A percentile compares a stretch with the other conserved stretches of the same genome.
These are phyloP conservation scores for Valencia hispanica DNA, from an alignment of 2,797 vertebrate genomes.

Conservation along the genomic window DNA sequence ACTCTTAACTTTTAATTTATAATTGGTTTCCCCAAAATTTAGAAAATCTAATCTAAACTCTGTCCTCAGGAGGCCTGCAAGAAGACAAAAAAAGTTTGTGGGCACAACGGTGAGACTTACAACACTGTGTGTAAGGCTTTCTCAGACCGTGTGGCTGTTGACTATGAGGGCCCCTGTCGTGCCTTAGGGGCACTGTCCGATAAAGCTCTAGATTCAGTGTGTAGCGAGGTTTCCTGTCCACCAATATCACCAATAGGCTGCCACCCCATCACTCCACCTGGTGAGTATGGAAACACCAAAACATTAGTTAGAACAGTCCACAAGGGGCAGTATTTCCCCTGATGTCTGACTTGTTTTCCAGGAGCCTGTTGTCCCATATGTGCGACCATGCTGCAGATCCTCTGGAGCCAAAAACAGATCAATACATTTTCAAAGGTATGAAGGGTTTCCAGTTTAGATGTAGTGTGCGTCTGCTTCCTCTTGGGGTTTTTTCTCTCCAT, in stretches of 20 bases:
- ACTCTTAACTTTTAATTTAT: not conserved
- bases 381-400: constrained; percentile 93
- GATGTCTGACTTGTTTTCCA: constrained; percentile 54
- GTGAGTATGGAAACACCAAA: constrained; percentile 67
- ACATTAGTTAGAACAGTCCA: not conserved
- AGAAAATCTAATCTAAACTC: not conserved
- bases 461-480: not conserved
- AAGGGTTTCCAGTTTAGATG: not conserved
- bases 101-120: constrained; percentile 93
- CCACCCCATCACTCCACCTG: constrained; percentile 88
- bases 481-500: not conserved
- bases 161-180: constrained; percentile 88
- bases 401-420: constrained; percentile 93
- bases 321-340: not conserved
- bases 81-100: constrained; percentile 83
- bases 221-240: constrained; percentile 86
- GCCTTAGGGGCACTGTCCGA: constrained; percentile 86
- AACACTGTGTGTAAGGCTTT: constrained; percentile 89
- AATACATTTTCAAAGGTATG: constrained; percentile 92
- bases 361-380: constrained; percentile 96
- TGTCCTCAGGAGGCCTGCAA: constrained; percentile 85
- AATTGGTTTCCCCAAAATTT: not conserved
- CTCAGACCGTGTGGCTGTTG: constrained; percentile 88
- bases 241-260: constrained; percentile 80
- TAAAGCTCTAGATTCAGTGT: constrained; percentile 80